Conservation (phyloP, 2,797 vertebrate genomes). For the Peromyscus nudipes region DNA sequence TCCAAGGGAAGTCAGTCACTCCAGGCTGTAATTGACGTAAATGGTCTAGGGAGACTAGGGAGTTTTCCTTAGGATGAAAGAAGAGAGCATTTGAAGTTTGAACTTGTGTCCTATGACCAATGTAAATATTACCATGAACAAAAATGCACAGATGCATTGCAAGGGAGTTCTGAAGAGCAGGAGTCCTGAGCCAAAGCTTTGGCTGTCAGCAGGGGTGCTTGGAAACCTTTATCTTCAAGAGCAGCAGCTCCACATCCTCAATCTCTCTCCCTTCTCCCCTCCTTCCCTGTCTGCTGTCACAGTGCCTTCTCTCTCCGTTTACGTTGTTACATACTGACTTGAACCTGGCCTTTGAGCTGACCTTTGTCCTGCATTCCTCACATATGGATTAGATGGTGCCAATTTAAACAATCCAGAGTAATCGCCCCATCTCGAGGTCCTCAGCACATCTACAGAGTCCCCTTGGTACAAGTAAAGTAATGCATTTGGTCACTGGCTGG, state of each 20-base stretch:
- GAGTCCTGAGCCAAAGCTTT: not conserved
- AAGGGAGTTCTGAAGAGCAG: not conserved
- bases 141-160: not conserved
- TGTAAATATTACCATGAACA: not conserved
- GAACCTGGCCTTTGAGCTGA: not conserved
- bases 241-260: not conserved
- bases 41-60: fast-evolving
- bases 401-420: not conserved
- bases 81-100: fast-evolving
- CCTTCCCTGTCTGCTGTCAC: too few species aligned
- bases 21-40: too few species aligned
- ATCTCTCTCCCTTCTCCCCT: too few species aligned
- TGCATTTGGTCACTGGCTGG: not conserved
- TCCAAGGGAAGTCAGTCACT: fast-evolving
- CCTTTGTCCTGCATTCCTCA: not conserved
- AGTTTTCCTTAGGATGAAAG: fast-evolving
- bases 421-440: too few species aligned
- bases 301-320: not conserved
- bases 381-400: not conserved
- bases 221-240: too few species aligned
- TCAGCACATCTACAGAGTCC: not conserved
- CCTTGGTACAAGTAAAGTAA: not conserved
- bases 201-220: fast-evolving
- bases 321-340: fast-evolving
- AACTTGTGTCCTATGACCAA: too few species aligned